A percentile compares a stretch with the other conserved stretches of the same genome.
These are phyloP conservation scores for Pseudomyrmex pallidus DNA, from an alignment of 1,140 invertebrate species.

Conservation along the genomic window DNA sequence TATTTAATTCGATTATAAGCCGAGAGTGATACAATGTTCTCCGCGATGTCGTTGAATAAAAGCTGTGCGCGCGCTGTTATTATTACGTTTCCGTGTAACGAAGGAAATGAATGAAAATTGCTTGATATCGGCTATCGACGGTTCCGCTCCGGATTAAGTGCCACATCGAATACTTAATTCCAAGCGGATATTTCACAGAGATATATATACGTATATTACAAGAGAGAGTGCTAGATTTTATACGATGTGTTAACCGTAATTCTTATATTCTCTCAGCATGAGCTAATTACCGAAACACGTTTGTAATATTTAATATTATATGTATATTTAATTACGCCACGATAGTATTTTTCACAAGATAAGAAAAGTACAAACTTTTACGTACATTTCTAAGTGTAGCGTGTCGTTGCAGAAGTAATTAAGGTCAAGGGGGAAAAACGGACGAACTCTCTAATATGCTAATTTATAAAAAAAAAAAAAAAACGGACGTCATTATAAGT, in stretches of 20 bases:
- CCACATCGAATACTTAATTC: neutral
- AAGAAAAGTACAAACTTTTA: too few relatives aligned
- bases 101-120: constrained; percentile 22
- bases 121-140: neutral
- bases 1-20: constrained; percentile 46
- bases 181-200: neutral
- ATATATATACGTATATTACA: neutral
- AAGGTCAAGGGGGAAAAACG: constrained; percentile 45
- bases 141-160: constrained; percentile 7
- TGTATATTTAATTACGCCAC: too few relatives aligned
- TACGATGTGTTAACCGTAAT: neutral
- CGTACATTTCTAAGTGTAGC: too few relatives aligned
- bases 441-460: constrained; percentile 48
- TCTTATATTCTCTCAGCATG: neutral
- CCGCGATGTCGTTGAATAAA: neutral
- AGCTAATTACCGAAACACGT: too few relatives aligned
- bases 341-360: too few relatives aligned
- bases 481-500: constrained; percentile 36
- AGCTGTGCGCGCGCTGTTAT: neutral
- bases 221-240: neutral
- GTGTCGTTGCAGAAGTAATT: constrained; percentile 17
- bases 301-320: too few relatives aligned
- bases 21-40: constrained; percentile 47
- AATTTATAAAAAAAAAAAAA: constrained; percentile 45
- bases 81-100: neutral